These are phyloP conservation scores for Limonius californicus DNA, from an alignment of 1,140 invertebrate genomes.

Conservation along the genomic window DNA sequence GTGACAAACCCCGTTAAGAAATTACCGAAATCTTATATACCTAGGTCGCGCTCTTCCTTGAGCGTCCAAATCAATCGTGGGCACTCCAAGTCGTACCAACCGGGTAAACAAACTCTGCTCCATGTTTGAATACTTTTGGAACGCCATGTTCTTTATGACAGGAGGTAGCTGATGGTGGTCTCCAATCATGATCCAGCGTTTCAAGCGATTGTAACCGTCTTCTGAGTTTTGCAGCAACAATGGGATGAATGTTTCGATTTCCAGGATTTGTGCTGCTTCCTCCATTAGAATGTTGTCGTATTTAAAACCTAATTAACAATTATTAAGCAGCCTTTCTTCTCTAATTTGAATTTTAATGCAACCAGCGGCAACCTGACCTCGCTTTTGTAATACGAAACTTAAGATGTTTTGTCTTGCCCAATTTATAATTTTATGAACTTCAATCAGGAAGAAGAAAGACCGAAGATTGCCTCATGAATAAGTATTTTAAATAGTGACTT, in stretches of 20 bases:
- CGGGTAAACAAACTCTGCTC: constrained; percentile 97
- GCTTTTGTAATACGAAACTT: too few relatives aligned
- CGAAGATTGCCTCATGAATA: too few relatives aligned
- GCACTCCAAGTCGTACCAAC: constrained; percentile 93
- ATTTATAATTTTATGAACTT: too few relatives aligned
- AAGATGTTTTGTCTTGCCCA: too few relatives aligned
- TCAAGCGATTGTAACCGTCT: constrained; percentile 91
- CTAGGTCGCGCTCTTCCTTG: constrained; percentile 91
- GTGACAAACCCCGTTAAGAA: too few relatives aligned
- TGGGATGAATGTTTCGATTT: constrained; percentile 99
- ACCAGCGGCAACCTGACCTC: too few relatives aligned
- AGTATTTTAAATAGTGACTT: too few relatives aligned
- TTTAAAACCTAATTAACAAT: constrained; percentile 79
- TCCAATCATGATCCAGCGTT: constrained; percentile 99
- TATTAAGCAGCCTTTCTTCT: too few relatives aligned
- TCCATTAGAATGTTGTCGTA: constrained; percentile 99
- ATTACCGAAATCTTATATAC: constrained; percentile 45
- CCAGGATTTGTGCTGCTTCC: constrained; percentile 97
- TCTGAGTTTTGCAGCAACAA: constrained; percentile 95
- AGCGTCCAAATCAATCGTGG: constrained; percentile 94
- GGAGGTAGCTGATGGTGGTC: constrained; percentile 99
- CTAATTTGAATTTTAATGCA: too few relatives aligned
- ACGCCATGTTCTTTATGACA: constrained; percentile 99
- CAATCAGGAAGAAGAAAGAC: too few relatives aligned
- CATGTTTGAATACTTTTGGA: constrained; percentile 99